Evolutionary conservation across 2,113 vertebrate genomes (phyloP), one percentile per base, ranked within the genome.

Genomic region (Pelmatolapia mariae): DNA sequence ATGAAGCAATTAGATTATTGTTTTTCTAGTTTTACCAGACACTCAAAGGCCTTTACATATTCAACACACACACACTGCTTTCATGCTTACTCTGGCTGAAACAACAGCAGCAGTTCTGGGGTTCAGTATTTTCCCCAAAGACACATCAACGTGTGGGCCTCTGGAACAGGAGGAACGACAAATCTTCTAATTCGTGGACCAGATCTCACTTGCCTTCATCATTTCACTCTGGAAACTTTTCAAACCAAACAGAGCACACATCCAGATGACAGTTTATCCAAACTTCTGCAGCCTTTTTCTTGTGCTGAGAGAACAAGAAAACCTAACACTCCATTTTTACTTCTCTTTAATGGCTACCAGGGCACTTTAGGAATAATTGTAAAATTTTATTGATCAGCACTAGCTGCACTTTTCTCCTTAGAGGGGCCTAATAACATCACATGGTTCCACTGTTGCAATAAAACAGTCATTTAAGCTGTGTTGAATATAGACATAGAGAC

Each of bases 341-440:
- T 81, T 82, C 82, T 90, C 89, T 92, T 87, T 87, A 90, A 57
- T 92, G 84, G 87, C 81, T 83, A 90, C 47, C 7, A 18, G 45
- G 38, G 85, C 85, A 82, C 89, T 93, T 93, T 84, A 81, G 87
- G 81, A 81, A 90, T 90, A 91, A 93, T 85, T 91, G 84, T 94
- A 91, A 93, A 90, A 90, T 87, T 45, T 89, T 93, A 93, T 94
- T 90, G 93, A 95, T 93, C 88, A 87, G 73, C 68, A 76, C 59
- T 81, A 52, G 87, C 86, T 86, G 86, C 89, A 73, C 89, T 94
- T 92, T 92, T 87, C 84, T 82, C 84, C 63, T 84, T 43, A 18
- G 79, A 86, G 53, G 56, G 40, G 43, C 68, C 59, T 82, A 92
- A 92, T 83, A 88, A 91, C 89, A 82, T 80, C 84, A 85, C 54